Base-by-base conservation (phyloP, 2,888 invertebrate genomes). In the Eulithis testata region DNA sequence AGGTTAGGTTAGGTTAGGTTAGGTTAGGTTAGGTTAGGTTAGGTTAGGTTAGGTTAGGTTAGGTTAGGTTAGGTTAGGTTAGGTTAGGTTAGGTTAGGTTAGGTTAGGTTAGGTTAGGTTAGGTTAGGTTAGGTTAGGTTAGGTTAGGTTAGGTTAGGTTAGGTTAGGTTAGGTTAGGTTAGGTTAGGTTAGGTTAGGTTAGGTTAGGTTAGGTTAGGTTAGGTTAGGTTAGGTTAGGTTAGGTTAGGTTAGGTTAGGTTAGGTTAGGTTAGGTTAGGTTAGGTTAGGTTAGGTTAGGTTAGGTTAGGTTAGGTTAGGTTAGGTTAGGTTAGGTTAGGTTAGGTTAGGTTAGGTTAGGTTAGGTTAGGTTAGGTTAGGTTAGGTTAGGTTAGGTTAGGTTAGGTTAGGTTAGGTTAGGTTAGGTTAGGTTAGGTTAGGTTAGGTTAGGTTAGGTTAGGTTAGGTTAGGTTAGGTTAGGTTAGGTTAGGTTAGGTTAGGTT, bases 251-350 rank as follows among this genome's bases (percentile, higher is more conserved):
- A 53, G 53, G 53, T 53, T 53, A 53, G 54, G 55, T 44, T 55
- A 55, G 43, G 36, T 36, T 36, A 68, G 66, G 63, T 72, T 72
- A 55, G 67, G 70, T 65, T 67, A 65, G 63, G 66, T 65, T 64
- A 66, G 63, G 69, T 36, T 69, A n/a, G n/a, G n/a, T n/a, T n/a
- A n/a, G n/a, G n/a, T n/a, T n/a, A n/a, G n/a, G n/a, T n/a, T n/a
- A n/a, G n/a, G n/a, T n/a, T n/a, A n/a, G n/a, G n/a, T n/a, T n/a
- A n/a, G n/a, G n/a, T n/a, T n/a, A n/a, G n/a, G n/a, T n/a, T n/a
- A n/a, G n/a, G n/a, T n/a, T n/a, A n/a, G n/a, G n/a, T n/a, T n/a
- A n/a, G n/a, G n/a, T n/a, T n/a, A n/a, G n/a, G n/a, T n/a, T n/a
- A n/a, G n/a, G n/a, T n/a, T n/a, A n/a, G n/a, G n/a, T n/a, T n/a